These are phyloP conservation scores for Barbus barbus DNA, from an alignment of 2,113 vertebrate genomes.

Conservation along the genomic window DNA sequence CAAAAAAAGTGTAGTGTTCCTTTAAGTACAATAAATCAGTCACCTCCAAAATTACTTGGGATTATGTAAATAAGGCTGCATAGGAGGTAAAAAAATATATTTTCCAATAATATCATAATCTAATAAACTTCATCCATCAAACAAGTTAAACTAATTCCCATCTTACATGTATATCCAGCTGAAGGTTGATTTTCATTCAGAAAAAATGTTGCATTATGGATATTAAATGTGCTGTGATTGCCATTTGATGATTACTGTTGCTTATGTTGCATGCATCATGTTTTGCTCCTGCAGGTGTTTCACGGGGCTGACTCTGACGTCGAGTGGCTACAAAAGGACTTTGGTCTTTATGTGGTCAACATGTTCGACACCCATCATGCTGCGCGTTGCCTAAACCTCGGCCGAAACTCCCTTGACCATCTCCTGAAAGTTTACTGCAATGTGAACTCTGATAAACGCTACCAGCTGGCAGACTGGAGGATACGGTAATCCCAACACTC, in stretches of 20 bases:
- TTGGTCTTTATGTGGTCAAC: constrained; percentile 92
- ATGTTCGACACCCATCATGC: constrained; percentile 97
- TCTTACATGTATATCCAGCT: neutral
- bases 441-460: constrained; percentile 88
- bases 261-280: neutral
- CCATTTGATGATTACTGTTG: neutral
- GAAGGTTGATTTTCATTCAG: neutral
- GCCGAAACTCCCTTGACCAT: constrained; percentile 89
- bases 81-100: too few species aligned
- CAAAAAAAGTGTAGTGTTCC: too few species aligned
- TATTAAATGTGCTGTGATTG: neutral
- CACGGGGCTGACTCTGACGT: constrained; percentile 95
- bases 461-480: constrained; percentile 96
- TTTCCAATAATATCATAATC: too few species aligned
- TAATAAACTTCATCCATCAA: neutral
- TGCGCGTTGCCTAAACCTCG: constrained; percentile 86
- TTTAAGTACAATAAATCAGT: too few species aligned
- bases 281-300: constrained; percentile 79
- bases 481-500: constrained; percentile 78
- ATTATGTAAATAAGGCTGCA: too few species aligned
- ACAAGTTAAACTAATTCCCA: neutral
- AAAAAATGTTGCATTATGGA: neutral
- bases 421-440: constrained; percentile 86
- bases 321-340: constrained; percentile 97
- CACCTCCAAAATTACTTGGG: too few species aligned